phyloP scores from a whole-genome alignment of 2,888 invertebrate species.

The Agrochola lychnidis region DNA sequence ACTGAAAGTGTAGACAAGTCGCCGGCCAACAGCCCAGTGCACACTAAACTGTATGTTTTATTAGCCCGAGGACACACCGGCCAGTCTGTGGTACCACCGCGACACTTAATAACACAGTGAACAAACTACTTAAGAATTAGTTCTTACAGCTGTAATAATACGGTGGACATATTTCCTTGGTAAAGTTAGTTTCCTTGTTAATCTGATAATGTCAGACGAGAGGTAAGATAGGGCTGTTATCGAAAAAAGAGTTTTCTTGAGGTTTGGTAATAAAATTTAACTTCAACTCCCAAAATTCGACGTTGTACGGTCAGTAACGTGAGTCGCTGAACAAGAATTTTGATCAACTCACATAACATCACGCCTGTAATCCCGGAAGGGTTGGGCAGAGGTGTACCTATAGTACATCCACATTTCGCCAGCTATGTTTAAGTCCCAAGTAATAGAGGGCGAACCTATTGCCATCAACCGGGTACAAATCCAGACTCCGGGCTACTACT shows the following conservation, averaged over 20 bases:
- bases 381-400: no score
- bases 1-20: conserved; percentile 55
- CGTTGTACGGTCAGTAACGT: background rate
- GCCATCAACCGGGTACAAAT: no score
- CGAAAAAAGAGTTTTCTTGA: no score
- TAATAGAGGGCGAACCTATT: no score
- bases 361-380: no score
- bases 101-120: conserved; percentile 49
- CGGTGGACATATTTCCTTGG: conserved; percentile 46
- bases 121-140: conserved; percentile 48
- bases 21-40: conserved; percentile 18
- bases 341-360: no score
- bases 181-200: conserved; percentile 37
- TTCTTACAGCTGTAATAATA: conserved; percentile 40
- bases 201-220: conserved; percentile 10
- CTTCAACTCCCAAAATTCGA: background rate
- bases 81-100: conserved; percentile 18
- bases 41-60: conserved; percentile 45
- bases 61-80: conserved; percentile 48
- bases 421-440: no score
- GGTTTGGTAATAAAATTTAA: background rate
- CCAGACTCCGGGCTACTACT: no score
- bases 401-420: no score
- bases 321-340: background rate
- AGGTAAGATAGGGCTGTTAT: no score